These are phyloP conservation scores for Xenopus petersii DNA, from an alignment of 2,797 vertebrate genomes.

Conservation along the genomic window DNA sequence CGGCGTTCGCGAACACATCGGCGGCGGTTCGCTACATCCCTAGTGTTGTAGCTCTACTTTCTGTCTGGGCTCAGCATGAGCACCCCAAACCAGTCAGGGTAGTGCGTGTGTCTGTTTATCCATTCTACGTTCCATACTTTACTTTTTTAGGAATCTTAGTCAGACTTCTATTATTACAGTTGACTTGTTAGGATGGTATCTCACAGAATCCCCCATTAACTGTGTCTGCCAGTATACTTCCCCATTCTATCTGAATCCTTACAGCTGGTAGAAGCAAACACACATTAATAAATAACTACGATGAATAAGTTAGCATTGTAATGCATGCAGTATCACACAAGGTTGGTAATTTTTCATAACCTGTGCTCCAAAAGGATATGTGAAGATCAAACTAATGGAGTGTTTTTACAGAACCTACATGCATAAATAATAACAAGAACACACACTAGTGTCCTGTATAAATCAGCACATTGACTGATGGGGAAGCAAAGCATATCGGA, in stretches of 20 bases:
- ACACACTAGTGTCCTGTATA: neutral
- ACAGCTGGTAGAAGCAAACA: slow-evolving; percentile 21
- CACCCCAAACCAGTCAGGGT: no score
- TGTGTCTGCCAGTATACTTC: neutral
- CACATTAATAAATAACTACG: slow-evolving; percentile 33
- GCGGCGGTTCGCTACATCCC: no score
- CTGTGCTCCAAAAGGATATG: slow-evolving; percentile 31
- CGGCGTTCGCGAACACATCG: no score
- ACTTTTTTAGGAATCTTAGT: no score
- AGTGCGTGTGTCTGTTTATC: no score
- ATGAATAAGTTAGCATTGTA: slow-evolving; percentile 7
- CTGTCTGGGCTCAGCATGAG: no score
- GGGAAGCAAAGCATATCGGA: slow-evolving; percentile 4
- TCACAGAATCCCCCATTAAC: slow-evolving; percentile 3
- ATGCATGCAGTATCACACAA: slow-evolving; percentile 26
- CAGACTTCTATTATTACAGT: no score
- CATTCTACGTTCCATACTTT: no score
- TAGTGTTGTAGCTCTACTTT: no score
- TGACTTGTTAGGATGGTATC: neutral
- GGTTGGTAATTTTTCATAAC: slow-evolving; percentile 16
- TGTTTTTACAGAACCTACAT: slow-evolving; percentile 9
- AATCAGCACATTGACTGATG: neutral
- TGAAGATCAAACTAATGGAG: slow-evolving; percentile 24
- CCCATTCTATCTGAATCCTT: slow-evolving; percentile 16
- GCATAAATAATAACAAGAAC: slow-evolving; percentile 17